Evolutionary conservation across 2,797 vertebrate species (phyloP).

Genomic region (Chlorospingus semifuscus): DNA sequence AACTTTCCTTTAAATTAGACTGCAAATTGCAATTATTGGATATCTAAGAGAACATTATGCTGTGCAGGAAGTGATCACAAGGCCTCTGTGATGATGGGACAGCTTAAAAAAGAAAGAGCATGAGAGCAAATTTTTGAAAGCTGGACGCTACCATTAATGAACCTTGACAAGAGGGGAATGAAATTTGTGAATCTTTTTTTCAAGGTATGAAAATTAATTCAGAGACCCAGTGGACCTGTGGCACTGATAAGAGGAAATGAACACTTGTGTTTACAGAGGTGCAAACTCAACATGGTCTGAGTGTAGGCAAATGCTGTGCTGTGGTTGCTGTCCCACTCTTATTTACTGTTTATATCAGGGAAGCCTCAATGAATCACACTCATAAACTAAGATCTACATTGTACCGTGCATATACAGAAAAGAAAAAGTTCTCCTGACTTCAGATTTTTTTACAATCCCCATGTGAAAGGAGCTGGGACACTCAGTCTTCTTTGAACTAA

Average conservation of each 20-base stretch:
- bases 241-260: neutral
- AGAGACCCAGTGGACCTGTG: neutral
- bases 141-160: neutral
- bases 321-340: neutral
- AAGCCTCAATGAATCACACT: neutral
- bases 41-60: neutral
- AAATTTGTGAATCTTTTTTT: neutral
- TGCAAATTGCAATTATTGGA: neutral
- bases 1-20: neutral
- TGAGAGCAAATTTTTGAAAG: neutral
- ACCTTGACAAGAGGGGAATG: neutral
- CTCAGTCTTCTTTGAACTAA: neutral
- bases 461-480: neutral
- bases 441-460: neutral
- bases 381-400: neutral
- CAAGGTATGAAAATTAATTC: neutral
- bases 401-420: neutral
- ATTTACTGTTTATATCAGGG: neutral
- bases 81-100: neutral
- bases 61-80: neutral
- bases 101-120: neutral
- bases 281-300: neutral
- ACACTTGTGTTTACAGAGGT: neutral
- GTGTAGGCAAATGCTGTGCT: neutral
- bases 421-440: neutral